These are phyloP conservation scores for Trimorus sp. DNA, from an alignment of 2,888 invertebrate species.

Conservation along the genomic window DNA sequence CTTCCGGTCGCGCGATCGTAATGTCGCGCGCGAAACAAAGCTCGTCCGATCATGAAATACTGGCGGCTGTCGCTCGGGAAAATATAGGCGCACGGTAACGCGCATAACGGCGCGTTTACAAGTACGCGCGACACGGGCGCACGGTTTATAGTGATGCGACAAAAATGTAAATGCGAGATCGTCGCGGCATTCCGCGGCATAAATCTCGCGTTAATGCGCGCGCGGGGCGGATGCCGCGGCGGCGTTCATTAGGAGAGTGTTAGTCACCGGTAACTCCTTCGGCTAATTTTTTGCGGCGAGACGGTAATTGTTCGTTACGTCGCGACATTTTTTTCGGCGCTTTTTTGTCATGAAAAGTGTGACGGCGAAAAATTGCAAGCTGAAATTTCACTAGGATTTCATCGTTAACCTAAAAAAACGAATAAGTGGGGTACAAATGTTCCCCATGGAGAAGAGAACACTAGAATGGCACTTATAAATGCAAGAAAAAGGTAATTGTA, in stretches of 20 bases:
- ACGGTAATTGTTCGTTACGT: slow-evolving; percentile 3
- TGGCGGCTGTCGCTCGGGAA: slow-evolving; percentile 65
- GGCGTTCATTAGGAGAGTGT: slow-evolving; percentile 61
- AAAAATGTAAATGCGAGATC: slow-evolving; percentile 81
- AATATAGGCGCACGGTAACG: slow-evolving; percentile 61
- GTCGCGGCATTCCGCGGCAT: slow-evolving; percentile 77
- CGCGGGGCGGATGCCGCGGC: slow-evolving; percentile 57
- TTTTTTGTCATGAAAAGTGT: too few relatives aligned
- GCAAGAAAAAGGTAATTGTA: too few relatives aligned
- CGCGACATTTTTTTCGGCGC: too few relatives aligned
- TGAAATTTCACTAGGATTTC: too few relatives aligned
- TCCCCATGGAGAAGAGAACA: too few relatives aligned
- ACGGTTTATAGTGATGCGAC: slow-evolving; percentile 80
- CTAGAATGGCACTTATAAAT: too few relatives aligned
- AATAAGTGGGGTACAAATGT: too few relatives aligned
- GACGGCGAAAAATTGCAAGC: too few relatives aligned
- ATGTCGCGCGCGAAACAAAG: slow-evolving; percentile 71
- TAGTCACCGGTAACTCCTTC: slow-evolving; percentile 3
- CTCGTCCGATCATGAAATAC: slow-evolving; percentile 76
- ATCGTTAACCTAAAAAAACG: too few relatives aligned
- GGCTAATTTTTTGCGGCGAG: neutral
- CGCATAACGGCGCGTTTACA: slow-evolving; percentile 36
- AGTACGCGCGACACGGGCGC: slow-evolving; percentile 42
- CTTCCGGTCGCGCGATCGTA: slow-evolving; percentile 64
- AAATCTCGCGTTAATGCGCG: slow-evolving; percentile 80